phyloP scores from a whole-genome alignment of 2,113 vertebrate genomes.

The Cricetomys ansorgei region DNA sequence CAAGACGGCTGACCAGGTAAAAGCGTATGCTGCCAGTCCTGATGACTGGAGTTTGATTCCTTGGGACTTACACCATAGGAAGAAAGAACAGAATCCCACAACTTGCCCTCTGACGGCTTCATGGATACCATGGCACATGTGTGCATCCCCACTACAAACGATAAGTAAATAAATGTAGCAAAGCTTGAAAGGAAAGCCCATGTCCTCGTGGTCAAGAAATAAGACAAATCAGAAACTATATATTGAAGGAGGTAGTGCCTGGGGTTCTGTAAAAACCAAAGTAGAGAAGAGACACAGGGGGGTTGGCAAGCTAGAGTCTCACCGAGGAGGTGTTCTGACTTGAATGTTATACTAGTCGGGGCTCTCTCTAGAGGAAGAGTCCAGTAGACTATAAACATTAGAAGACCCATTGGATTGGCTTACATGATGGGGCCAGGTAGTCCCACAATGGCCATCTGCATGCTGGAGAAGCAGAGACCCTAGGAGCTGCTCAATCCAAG shows the following conservation, averaged over 20 bases:
- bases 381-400: background rate
- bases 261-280: background rate
- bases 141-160: background rate
- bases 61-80: background rate
- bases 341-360: background rate
- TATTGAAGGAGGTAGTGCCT: background rate
- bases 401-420: background rate
- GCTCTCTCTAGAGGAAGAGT: background rate
- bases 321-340: background rate
- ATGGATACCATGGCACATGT: too few species aligned
- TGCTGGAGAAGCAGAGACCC: background rate
- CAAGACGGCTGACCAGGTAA: background rate
- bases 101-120: background rate
- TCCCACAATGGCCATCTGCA: too few species aligned
- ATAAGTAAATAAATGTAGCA: background rate
- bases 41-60: background rate
- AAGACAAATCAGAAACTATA: background rate
- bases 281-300: background rate
- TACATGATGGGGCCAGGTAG: background rate
- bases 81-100: background rate
- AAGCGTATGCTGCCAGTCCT: background rate
- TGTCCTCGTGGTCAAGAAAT: background rate
- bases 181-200: background rate
- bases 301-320: background rate
- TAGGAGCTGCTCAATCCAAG: background rate